Base-by-base conservation (phyloP, 2,797 vertebrate species). In the Bufotes viridis region DNA sequence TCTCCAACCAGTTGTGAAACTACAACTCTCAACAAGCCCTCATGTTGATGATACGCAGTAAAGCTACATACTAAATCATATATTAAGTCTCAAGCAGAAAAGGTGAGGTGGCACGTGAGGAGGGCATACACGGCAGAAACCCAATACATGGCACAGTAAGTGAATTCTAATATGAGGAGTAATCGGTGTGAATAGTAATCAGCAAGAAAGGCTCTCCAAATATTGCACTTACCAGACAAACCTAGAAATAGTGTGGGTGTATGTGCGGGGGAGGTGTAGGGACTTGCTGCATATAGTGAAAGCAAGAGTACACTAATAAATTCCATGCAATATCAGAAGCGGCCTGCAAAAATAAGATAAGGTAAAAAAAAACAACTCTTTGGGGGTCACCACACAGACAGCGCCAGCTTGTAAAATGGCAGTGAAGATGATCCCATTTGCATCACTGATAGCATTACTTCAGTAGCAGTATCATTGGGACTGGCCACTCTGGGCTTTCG, bases 201-300 rank as follows among this genome's bases (percentile, higher is more conserved):
- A 76, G 74, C 42, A n/a, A 13, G 69, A 42, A 34, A 29, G n/a
- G 15, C 72, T 75, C 72, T 20, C 22, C 49, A 75, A 42, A n/a
- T n/a, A 76, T 53, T 76, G 49, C 74, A 76, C 74, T n/a, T 76
- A 49, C 22, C 70, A 76, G 49, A 76, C n/a, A 22, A 51, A 76
- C 42, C 74, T 76, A 53, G 20, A 76, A 76, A 75, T 75, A 75
- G 72, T 53, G 72, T 75, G 72, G 72, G 72, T 75, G 72, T 75
- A 75, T 13, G 72, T 22, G 72, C 20, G 42, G 72, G 42, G 42
- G 72, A 76, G 74, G 20, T 24, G 49, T 53, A n/a, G 11, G 42
- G 42, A 42, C 29, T 8, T 29, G 67, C 26, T 7, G 14, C 29
- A 34, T 34, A 26, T 70, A 51, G 17, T 20, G 34, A 51, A 13